Base-by-base conservation (phyloP, 1,140 invertebrate genomes). In the Drosophila littoralis region DNA sequence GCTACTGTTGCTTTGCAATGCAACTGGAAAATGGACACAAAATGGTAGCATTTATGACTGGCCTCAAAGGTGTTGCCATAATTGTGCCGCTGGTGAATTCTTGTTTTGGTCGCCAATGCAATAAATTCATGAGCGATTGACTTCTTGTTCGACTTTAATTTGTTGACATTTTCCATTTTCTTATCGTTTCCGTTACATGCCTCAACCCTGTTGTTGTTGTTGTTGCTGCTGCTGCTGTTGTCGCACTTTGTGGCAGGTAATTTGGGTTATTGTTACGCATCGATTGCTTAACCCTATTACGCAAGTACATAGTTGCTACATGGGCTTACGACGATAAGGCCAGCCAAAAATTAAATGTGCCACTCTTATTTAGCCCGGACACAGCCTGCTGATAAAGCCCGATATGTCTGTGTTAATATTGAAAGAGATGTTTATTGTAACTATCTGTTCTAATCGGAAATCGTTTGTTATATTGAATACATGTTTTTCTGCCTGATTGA, bases 211-310 rank as follows among this genome's bases (percentile, higher is more conserved):
- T 38, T 61, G 32, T 32, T 63, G 40, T 46, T 64, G 64, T 42
- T 55, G 40, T 36, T 55, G 68, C 28, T 36, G 22, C 1, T 17
- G 17, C 22, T 28, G 22, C 22, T 65, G 40, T 33, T 55, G 36
- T 9, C n/a, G 55, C 8, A 7, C 6, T 22, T 45, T 63, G 64
- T 33, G 51, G 60, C 51, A 57, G 57, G 58, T 42, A 70, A 75
- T 75, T 70, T 69, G 45, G 66, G 66, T 75, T 75, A 75, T 75
- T 70, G 72, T 75, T 64, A 58, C 72, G 57, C 66, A 70, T 70
- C 66, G 66, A 61, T 64, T 70, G 66, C 66, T 69, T 64, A 75
- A 75, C 72, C 58, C 51, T 69, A 7, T 75, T 75, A 57, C 65
- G 66, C 42, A 68, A 67, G 13, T 57, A 43, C 40, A 46, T 28